A percentile compares a stretch with the other conserved stretches of the same genome.
Evolutionary conservation across 2,888 invertebrate species (phyloP).

Genomic region (Poecilus cupreus): DNA sequence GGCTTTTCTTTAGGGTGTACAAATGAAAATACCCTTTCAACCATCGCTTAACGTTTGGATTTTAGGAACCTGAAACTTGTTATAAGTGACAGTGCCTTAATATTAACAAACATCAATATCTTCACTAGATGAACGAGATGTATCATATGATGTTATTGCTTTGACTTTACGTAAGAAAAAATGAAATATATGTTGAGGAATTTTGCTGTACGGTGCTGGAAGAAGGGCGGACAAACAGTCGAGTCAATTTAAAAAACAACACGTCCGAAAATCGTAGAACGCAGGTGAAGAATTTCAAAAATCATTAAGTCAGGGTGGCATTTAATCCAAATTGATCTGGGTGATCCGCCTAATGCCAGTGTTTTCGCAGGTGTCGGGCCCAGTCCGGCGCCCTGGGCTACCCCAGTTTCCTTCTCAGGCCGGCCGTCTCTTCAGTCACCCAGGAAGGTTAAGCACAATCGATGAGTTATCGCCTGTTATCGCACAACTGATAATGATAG

Average conservation of each 20-base stretch:
- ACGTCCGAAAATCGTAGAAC: conserved; percentile 20
- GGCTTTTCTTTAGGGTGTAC: no score
- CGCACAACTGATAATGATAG: conserved; percentile 35
- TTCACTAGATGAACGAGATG: no score
- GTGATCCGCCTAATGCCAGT: conserved; percentile 37
- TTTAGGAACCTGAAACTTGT: no score
- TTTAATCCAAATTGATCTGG: conserved; percentile 26
- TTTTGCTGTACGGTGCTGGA: not conserved
- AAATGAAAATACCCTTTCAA: no score
- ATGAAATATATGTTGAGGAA: no score
- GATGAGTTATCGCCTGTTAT: conserved; percentile 43
- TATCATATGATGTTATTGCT: no score
- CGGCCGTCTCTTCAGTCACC: not conserved
- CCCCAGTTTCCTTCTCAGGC: not conserved
- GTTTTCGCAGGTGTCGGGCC: conserved; percentile 46
- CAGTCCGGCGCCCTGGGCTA: not conserved
- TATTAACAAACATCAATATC: no score
- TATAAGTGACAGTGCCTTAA: no score
- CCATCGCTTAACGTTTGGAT: no score
- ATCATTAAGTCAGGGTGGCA: conserved; percentile 46
- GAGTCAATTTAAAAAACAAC: conserved; percentile 24
- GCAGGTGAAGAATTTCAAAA: conserved; percentile 45
- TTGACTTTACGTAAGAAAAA: no score
- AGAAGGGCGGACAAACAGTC: not conserved
- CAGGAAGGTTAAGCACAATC: conserved; percentile 31